Percentiles rank a stretch among this genome's conserved stretches.
Conservation (phyloP, 2,113 vertebrate species). For the Ceyx cyanopectus region DNA sequence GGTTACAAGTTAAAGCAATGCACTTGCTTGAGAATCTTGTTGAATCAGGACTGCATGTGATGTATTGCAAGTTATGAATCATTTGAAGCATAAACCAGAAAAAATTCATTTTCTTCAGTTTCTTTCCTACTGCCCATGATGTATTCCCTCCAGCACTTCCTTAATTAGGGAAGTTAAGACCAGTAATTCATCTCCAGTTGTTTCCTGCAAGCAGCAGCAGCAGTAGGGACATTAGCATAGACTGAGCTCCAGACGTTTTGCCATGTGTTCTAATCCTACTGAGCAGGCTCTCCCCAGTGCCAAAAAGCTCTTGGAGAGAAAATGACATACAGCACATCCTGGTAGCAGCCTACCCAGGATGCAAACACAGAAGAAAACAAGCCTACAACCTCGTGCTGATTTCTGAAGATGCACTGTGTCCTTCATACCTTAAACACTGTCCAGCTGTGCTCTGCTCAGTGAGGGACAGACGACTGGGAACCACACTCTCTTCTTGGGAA, state of each 20-base stretch:
- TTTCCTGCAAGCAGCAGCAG: constrained; percentile 2
- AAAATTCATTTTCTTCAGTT: constrained; percentile 8
- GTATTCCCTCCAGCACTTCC: constrained; percentile 41
- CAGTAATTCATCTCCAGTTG: constrained; percentile 54
- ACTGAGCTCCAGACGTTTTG: neutral
- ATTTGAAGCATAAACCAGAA: constrained; percentile 43
- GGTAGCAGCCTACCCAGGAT: neutral
- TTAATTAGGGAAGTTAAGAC: constrained; percentile 64
- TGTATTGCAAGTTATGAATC: constrained; percentile 40
- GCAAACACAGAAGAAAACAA: neutral
- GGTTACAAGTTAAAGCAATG: constrained; percentile 60
- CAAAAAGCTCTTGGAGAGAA: neutral
- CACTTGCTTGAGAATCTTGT: constrained; percentile 33
- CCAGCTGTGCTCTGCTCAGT: neutral
- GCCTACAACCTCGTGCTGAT: neutral
- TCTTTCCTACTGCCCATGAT: constrained; percentile 21
- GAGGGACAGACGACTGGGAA: neutral
- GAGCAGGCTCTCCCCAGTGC: neutral
- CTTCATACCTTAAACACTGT: fast-evolving
- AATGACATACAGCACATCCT: neutral
- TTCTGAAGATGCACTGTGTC: fast-evolving
- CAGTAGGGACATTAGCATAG: neutral
- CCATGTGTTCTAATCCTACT: neutral
- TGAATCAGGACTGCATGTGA: constrained; percentile 10
- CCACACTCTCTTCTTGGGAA: neutral